Base-by-base conservation (phyloP, 2,113 vertebrate species). In the Lepus americanus region DNA sequence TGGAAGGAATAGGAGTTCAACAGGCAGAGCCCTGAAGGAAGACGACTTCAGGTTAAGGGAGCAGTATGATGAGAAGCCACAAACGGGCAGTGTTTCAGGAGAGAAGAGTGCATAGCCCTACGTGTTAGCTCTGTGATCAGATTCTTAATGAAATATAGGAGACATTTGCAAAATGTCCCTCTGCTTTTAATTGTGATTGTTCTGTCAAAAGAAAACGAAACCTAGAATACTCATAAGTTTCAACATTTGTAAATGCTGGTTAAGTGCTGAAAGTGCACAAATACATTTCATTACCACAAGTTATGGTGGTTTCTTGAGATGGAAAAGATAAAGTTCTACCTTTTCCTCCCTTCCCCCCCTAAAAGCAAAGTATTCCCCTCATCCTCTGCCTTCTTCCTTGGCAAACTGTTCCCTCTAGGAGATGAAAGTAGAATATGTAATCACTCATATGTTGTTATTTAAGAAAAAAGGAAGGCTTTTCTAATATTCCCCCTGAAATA, bases 181-280 rank as follows among this genome's bases (percentile, higher is more conserved):
- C 22, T 69, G 44, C 92, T 94, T 25, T 78, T 89, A 64, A 31
- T 78, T 69, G 64, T 29, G 19, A 53, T 92, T 59, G 36, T 72
- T 93, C 49, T 88, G 63, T 87, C 84, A 78, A 86, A 97, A 86
- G 86, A 89, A 66, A 36, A 69, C 64, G 51, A 85, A 12, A 3
- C 51, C 79, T 85, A 49, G 82, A 81, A 29, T 87, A 31, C 51
- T 79, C 82, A 63, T 84, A 66, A 53, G 5, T 69, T 86, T 83
- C 16, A 51, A 79, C 66, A 64, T 27, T 93, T 39, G 33, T 89
- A 80, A 84, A 76, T 81, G 22, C 31, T 94, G 49, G 39, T 72
- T 72, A 89, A 92, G 5, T 84, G 13, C 39, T 73, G 53, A 77
- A 74, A 69, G 55, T 79, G 11, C 44, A 44, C 44, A 44, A 44